Conservation (phyloP, 2,888 invertebrate genomes). For the Abrostola tripartita region DNA sequence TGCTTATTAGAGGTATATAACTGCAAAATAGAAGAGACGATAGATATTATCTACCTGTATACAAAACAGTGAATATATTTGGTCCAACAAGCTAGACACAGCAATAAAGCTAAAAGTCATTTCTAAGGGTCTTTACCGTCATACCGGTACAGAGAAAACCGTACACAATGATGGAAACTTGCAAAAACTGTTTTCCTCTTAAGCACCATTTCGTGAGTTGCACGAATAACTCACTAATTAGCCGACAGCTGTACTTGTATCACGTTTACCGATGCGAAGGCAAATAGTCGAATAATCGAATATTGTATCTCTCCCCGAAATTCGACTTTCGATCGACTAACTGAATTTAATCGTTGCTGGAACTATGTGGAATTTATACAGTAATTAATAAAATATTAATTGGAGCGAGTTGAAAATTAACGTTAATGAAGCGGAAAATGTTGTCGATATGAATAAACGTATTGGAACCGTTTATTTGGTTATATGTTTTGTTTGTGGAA, state of each 20-base stretch:
- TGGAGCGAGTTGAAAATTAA: constrained; percentile 23
- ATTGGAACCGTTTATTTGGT: constrained; percentile 1
- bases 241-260: constrained; percentile 34
- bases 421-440: constrained; percentile 32
- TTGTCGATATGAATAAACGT: constrained; percentile 10
- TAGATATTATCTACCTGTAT: background rate
- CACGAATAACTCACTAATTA: constrained; percentile 67
- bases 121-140: constrained; percentile 23
- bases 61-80: constrained; percentile 2
- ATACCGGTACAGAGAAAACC: constrained; percentile 43
- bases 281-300: constrained; percentile 39
- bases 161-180: constrained; percentile 58
- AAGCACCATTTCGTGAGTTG: constrained; percentile 72
- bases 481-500: constrained; percentile 3
- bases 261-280: constrained; percentile 14
- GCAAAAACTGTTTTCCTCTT: constrained; percentile 62
- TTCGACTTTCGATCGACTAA: constrained; percentile 27
- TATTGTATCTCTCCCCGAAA: constrained; percentile 14
- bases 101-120: constrained; percentile 21
- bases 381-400: constrained; percentile 33
- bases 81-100: constrained; percentile 6
- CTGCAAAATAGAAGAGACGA: too few species aligned
- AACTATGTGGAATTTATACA: constrained; percentile 24
- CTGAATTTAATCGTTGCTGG: constrained; percentile 17
- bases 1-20: too few species aligned